Conservation (phyloP, 2,113 vertebrate species). For the Centropus unirufus region DNA sequence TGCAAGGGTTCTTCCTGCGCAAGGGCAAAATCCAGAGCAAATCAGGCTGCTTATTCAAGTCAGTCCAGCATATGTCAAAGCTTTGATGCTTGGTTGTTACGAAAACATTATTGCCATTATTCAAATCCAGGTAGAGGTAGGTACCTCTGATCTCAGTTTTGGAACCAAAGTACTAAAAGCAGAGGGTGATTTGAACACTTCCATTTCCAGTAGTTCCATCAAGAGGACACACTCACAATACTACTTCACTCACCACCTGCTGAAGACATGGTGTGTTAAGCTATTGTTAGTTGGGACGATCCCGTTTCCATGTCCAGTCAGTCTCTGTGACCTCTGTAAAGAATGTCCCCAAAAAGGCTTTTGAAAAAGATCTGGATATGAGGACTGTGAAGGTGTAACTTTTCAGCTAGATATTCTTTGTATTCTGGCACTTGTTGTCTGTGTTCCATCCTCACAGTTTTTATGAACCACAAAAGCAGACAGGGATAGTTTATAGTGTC, state of each 20-base stretch:
- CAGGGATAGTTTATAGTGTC: conserved; percentile 1
- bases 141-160: neutral
- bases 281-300: neutral
- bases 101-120: neutral
- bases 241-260: neutral
- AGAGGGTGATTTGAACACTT: neutral
- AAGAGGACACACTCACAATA: neutral
- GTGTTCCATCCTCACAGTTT: neutral
- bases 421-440: neutral
- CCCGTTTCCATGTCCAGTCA: neutral
- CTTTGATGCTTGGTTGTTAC: neutral
- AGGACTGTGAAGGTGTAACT: neutral
- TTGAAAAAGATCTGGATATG: neutral
- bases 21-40: neutral
- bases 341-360: neutral
- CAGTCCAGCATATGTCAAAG: neutral
- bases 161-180: neutral
- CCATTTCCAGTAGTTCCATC: neutral
- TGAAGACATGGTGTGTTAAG: neutral
- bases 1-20: neutral
- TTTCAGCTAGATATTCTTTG: neutral
- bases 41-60: neutral
- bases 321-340: neutral
- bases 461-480: neutral
- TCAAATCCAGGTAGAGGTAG: neutral